Percentiles rank a stretch among this genome's conserved stretches.
Evolutionary conservation across 1,140 invertebrate genomes (phyloP).

Genomic region (Medauroidea extradentata): DNA sequence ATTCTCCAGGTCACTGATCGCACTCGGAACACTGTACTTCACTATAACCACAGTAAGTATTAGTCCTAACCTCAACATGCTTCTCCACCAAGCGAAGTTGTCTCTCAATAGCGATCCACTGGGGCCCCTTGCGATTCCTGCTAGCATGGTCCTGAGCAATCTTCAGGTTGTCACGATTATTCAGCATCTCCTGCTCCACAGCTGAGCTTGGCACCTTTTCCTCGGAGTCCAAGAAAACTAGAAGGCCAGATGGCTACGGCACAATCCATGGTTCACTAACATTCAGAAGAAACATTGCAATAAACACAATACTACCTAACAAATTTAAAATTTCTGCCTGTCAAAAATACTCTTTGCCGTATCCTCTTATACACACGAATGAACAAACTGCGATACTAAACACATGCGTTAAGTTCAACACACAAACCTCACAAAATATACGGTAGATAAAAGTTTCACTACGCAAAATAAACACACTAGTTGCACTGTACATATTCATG

Average conservation of each 20-base stretch:
- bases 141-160: constrained; percentile 80
- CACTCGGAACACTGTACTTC: no score
- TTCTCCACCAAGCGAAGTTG: constrained; percentile 74
- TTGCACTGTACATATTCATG: no score
- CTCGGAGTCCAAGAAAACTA: constrained; percentile 84
- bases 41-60: neutral
- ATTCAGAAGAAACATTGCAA: neutral
- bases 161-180: constrained; percentile 91
- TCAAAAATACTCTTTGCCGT: no score
- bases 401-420: no score
- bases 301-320: no score
- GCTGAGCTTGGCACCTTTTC: constrained; percentile 77
- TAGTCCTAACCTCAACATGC: constrained; percentile 55
- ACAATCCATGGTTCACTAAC: neutral
- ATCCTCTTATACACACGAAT: no score
- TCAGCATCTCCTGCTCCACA: constrained; percentile 62
- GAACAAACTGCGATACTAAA: no score
- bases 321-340: no score
- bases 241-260: constrained; percentile 73
- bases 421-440: no score
- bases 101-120: constrained; percentile 64
- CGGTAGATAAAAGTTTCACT: no score
- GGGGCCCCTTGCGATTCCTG: constrained; percentile 57
- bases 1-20: no score
- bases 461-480: no score